These are phyloP conservation scores for Stichopus horrens DNA, from an alignment of 53 echinoderm and acorn worm genomes.

Conservation along the genomic window DNA sequence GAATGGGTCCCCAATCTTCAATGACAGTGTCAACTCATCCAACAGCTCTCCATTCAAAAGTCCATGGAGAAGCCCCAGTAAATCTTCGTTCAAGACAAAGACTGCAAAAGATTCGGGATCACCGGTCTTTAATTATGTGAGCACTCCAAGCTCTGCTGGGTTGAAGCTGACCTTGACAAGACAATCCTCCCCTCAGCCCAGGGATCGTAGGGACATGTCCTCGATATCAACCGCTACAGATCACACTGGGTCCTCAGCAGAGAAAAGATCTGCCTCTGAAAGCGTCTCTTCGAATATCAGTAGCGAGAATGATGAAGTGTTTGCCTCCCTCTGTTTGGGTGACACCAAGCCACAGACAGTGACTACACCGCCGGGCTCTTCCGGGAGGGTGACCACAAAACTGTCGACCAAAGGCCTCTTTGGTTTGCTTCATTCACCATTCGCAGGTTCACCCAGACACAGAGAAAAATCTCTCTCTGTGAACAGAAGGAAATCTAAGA, in stretches of 20 bases:
- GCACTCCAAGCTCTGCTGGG: conserved; percentile 25
- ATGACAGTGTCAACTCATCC: background rate
- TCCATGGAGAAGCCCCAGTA: background rate
- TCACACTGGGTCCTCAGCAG: background rate
- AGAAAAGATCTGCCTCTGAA: background rate
- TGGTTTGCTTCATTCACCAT: conserved; percentile 24
- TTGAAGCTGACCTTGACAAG: background rate
- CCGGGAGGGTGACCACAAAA: background rate
- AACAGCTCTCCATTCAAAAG: conserved; percentile 7
- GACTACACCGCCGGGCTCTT: conserved; percentile 6
- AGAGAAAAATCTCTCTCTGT: conserved; percentile 18
- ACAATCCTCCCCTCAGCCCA: background rate
- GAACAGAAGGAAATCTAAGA: background rate
- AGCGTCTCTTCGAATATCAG: background rate
- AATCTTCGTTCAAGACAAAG: background rate
- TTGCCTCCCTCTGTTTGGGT: background rate
- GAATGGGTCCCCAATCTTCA: conserved; percentile 1
- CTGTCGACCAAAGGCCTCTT: conserved; percentile 35
- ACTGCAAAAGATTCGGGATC: background rate
- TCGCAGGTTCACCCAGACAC: conserved; percentile 4
- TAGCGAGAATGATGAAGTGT: conserved; percentile 27
- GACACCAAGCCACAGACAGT: background rate
- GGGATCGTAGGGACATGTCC: background rate
- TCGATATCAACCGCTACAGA: background rate
- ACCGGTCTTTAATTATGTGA: conserved; percentile 20